These are phyloP conservation scores for Sicus ferrugineus DNA, from an alignment of 2,888 invertebrate species.

Conservation along the genomic window DNA sequence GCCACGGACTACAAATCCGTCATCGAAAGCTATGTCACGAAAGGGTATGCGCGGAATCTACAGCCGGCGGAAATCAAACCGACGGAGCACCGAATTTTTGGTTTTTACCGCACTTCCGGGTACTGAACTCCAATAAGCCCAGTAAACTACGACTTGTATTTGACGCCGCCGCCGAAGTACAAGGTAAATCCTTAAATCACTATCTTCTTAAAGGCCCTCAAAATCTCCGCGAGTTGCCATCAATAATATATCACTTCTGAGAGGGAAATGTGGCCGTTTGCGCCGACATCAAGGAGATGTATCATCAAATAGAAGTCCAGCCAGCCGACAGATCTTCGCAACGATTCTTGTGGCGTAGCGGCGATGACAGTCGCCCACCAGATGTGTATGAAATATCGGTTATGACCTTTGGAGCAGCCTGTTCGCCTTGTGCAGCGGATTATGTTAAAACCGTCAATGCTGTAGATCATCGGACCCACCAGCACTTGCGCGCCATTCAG, in stretches of 20 bases:
- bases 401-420: constrained; percentile 40
- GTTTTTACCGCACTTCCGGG: constrained; percentile 50
- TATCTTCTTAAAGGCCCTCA: not conserved
- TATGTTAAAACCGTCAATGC: constrained; percentile 21
- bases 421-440: no score
- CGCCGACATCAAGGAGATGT: no score
- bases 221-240: constrained; percentile 46
- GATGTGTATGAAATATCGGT: constrained; percentile 41
- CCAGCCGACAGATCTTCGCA: no score
- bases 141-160: constrained; percentile 49
- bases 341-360: no score
- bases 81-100: constrained; percentile 36
- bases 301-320: no score
- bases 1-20: no score
- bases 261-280: not conserved
- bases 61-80: not conserved
- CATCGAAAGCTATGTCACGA: constrained; percentile 25
- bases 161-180: constrained; percentile 50
- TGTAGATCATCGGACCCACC: not conserved
- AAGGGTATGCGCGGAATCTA: constrained; percentile 27
- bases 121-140: constrained; percentile 49
- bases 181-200: constrained; percentile 40
- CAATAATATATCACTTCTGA: constrained; percentile 47
- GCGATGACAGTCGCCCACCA: constrained; percentile 8
- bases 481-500: not conserved